Conservation (phyloP, 1,140 invertebrate species). For the Hirudo medicinalis region DNA sequence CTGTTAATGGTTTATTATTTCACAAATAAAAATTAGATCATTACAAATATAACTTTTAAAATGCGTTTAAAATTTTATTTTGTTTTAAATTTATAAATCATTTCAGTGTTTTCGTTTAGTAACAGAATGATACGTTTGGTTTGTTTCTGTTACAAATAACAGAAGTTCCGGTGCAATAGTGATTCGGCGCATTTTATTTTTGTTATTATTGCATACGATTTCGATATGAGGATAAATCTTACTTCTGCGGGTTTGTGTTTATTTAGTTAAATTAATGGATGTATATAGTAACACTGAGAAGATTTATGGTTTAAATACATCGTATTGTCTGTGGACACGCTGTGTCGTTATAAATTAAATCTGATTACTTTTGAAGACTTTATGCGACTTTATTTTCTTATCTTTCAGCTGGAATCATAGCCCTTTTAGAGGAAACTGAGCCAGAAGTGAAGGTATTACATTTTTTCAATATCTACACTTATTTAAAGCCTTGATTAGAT, state of each 20-base stretch:
- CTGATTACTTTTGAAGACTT: too few species aligned
- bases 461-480: conserved; percentile 10
- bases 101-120: too few species aligned
- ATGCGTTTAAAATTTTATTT: too few species aligned
- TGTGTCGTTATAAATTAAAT: too few species aligned
- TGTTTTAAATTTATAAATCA: too few species aligned
- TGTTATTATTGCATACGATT: not conserved
- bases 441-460: conserved; percentile 65
- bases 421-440: conserved; percentile 82
- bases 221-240: conserved; percentile 27
- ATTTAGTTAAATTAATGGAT: not conserved
- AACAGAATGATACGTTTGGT: not conserved
- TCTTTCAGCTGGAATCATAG: conserved; percentile 71
- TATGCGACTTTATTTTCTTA: too few species aligned
- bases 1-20: not conserved
- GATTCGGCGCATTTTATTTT: not conserved
- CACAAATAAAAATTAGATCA: not conserved
- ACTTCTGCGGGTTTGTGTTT: conserved; percentile 25
- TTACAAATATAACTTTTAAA: too few species aligned
- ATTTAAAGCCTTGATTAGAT: not conserved
- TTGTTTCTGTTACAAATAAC: conserved; percentile 10
- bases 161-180: not conserved
- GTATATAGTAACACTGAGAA: not conserved
- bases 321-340: too few species aligned
- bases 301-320: too few species aligned